Percentiles rank a stretch among this genome's conserved stretches.
These are phyloP conservation scores for Sabatieria punctata DNA, from an alignment of 2,888 invertebrate species.

Conservation along the genomic window DNA sequence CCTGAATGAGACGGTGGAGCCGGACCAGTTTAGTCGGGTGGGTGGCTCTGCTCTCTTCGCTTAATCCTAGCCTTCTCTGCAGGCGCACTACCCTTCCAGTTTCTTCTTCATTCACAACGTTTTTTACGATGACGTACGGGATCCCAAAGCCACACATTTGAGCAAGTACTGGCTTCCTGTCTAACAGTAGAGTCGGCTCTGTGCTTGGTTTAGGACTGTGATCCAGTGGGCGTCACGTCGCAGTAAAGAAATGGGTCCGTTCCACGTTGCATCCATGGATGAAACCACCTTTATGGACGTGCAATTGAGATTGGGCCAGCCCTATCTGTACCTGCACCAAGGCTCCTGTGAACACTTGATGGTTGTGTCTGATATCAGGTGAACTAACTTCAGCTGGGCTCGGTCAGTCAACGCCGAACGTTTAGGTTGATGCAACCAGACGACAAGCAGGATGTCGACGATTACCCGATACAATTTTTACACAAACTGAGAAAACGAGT, in stretches of 20 bases:
- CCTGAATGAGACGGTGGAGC: constrained; percentile 21
- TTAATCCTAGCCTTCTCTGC: constrained; percentile 12
- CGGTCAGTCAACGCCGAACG: background rate
- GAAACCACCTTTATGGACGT: constrained; percentile 41
- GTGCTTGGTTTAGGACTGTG: constrained; percentile 36
- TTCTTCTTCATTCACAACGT: constrained; percentile 59
- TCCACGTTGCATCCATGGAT: constrained; percentile 44
- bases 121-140: constrained; percentile 57
- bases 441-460: constrained; percentile 20
- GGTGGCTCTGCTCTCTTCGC: background rate
- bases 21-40: constrained; percentile 13
- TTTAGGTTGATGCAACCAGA: constrained; percentile 21
- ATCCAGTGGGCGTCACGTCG: constrained; percentile 44
- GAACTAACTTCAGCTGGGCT: constrained; percentile 5
- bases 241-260: constrained; percentile 36
- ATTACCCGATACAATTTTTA: constrained; percentile 24
- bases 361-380: constrained; percentile 55
- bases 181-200: background rate
- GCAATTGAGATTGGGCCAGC: constrained; percentile 45
- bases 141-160: constrained; percentile 46
- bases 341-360: constrained; percentile 79
- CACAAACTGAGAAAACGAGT: constrained; percentile 16
- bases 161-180: constrained; percentile 36
- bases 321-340: constrained; percentile 71
- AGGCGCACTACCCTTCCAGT: constrained; percentile 51